Conservation (phyloP, 1,140 invertebrate species). For the Leptopilina boulardi region DNA sequence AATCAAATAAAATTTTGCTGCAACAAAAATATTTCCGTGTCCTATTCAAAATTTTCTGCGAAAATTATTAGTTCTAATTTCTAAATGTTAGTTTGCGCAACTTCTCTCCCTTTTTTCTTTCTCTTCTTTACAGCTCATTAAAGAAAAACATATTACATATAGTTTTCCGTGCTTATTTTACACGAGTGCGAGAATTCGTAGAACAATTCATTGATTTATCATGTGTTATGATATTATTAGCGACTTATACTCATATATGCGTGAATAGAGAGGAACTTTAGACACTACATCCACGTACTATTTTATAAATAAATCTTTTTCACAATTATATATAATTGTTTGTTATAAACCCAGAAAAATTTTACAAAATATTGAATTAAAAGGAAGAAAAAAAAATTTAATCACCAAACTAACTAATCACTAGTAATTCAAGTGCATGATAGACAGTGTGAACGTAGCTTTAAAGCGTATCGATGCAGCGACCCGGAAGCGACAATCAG, state of each 20-base stretch:
- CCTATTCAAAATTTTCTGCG: too few species aligned
- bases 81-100: too few species aligned
- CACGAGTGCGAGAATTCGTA: not conserved
- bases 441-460: constrained; percentile 3
- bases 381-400: too few species aligned
- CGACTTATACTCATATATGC: not conserved
- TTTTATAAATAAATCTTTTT: constrained; percentile 24
- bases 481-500: constrained; percentile 67
- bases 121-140: too few species aligned
- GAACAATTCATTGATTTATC: constrained; percentile 5
- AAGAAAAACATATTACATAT: not conserved
- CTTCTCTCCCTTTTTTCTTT: too few species aligned
- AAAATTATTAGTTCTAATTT: too few species aligned
- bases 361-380: too few species aligned
- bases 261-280: not conserved
- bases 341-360: too few species aligned
- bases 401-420: too few species aligned
- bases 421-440: too few species aligned
- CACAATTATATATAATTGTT: not conserved
- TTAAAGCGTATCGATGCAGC: constrained; percentile 57
- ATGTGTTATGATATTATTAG: constrained; percentile 7
- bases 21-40: too few species aligned
- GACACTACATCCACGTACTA: not conserved
- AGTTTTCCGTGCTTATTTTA: not conserved
- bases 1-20: too few species aligned